Evolutionary conservation across 2,113 vertebrate species (phyloP).

Genomic region (Mesitornis unicolor): DNA sequence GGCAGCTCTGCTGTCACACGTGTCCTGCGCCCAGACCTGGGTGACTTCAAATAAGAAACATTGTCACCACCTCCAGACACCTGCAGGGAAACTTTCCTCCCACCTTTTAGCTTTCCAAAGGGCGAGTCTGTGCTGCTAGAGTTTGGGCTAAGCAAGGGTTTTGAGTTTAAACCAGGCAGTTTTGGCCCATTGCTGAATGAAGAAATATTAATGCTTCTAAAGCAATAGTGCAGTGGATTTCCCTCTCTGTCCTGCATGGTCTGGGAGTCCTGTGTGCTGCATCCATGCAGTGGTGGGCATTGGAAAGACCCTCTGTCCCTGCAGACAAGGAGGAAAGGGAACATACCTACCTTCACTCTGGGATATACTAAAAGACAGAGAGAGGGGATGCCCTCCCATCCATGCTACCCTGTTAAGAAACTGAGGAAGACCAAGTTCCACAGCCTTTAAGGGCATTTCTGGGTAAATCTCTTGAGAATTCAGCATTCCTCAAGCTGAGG

Average conservation of each 20-base stretch:
- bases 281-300: background rate
- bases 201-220: background rate
- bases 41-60: background rate
- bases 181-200: background rate
- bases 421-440: background rate
- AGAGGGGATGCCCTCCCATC: background rate
- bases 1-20: rapidly evolving
- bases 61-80: background rate
- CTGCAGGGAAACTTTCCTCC: background rate
- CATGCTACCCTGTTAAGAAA: background rate
- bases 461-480: background rate
- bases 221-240: background rate
- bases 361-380: background rate
- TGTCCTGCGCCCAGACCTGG: background rate
- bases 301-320: background rate
- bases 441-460: background rate
- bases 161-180: background rate
- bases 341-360: background rate
- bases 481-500: background rate
- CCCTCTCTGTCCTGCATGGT: background rate
- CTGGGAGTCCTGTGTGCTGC: background rate
- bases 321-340: background rate
- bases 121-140: background rate
- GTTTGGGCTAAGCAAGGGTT: background rate
- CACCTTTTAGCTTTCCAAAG: background rate